Base-by-base conservation (phyloP, 2,797 vertebrate species). In the Pseudopleuronectes americanus region DNA sequence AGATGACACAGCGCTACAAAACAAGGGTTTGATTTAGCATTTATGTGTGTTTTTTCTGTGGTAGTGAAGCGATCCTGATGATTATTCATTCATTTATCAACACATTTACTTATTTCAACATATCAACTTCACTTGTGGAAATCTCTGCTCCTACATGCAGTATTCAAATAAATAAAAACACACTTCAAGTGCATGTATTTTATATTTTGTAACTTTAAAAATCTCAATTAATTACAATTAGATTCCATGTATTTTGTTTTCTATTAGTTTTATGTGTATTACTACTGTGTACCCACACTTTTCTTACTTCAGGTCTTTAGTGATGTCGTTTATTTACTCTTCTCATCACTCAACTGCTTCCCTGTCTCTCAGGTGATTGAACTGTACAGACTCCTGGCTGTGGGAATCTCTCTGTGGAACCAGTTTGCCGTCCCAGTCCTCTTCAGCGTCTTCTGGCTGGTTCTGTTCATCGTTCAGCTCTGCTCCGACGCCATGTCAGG, bases 361-460 rank as follows among this genome's bases (percentile, higher is more conserved):
- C 23, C n/a, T 8, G 21, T 60, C 49, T 26, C 33, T 51, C 88
- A 97, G 96, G 93, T 92, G 4, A 90, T 92, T 24, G 95, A 96
- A 80, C 61, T 94, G 41, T 94, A 94, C 87, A 79, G 94, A 47
- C 88, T 96, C 51, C 88, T 96, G 61, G 94, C 91, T 0, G 90
- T 96, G 62, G 95, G 89, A 1, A 80, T 95, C 86, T 92, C 94
- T 26, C 92, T 97, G 17, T 97, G 96, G 96, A 94, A 94, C 76
- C 92, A 93, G 84, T 94, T 96, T 89, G 94, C 95, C 0, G 79
- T 97, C 61, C 96, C 96, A 0, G 84, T 93, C 23, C 92, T 97
- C 76, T 96, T 97, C 92, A 95, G 92, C 7, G 89, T 95, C 68
- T 97, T 97, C 90, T 97, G 96, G 96, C 89, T 95, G 26, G 92